Evolutionary conservation across 2,113 vertebrate genomes (phyloP).

Genomic region (Thymallus thymallus): DNA sequence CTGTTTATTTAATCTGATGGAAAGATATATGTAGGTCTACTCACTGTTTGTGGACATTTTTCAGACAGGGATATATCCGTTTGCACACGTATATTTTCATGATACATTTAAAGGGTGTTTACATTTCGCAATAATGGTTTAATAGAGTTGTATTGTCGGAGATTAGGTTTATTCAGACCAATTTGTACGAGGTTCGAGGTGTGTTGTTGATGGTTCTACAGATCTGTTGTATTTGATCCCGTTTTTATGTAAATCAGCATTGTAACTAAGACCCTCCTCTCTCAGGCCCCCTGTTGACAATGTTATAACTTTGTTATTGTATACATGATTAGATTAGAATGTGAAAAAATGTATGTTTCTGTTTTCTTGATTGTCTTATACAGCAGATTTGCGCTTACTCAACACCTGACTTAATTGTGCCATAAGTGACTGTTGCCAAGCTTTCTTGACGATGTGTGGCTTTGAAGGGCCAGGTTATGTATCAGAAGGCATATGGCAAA

Average conservation of each 20-base stretch:
- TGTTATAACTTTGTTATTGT: slow-evolving; percentile 28
- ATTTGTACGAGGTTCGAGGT: slow-evolving; percentile 44
- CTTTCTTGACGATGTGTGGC: slow-evolving; percentile 13
- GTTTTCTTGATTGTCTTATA: slow-evolving; percentile 48
- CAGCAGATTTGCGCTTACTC: slow-evolving; percentile 29
- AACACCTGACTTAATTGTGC: slow-evolving; percentile 45
- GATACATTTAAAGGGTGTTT: slow-evolving; percentile 61
- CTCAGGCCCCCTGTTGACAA: slow-evolving; percentile 58
- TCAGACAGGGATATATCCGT: slow-evolving; percentile 42
- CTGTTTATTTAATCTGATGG: slow-evolving; percentile 15
- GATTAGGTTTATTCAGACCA: slow-evolving; percentile 40
- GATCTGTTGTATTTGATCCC: slow-evolving; percentile 47
- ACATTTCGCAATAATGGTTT: slow-evolving; percentile 76
- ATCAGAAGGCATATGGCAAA: background rate
- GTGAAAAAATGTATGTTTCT: slow-evolving; percentile 31
- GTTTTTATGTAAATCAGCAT: slow-evolving; percentile 55
- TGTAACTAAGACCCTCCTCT: slow-evolving; percentile 37
- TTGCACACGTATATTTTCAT: slow-evolving; percentile 59
- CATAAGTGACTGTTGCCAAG: slow-evolving; percentile 46
- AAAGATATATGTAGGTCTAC: slow-evolving; percentile 6
- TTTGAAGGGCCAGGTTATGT: background rate
- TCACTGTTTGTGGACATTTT: background rate
- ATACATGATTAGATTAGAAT: slow-evolving; percentile 47
- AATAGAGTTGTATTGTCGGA: slow-evolving; percentile 55
- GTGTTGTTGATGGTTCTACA: slow-evolving; percentile 43